phyloP scores from a whole-genome alignment of 1,140 invertebrate genomes.

The Paraescarpia echinospica region DNA sequence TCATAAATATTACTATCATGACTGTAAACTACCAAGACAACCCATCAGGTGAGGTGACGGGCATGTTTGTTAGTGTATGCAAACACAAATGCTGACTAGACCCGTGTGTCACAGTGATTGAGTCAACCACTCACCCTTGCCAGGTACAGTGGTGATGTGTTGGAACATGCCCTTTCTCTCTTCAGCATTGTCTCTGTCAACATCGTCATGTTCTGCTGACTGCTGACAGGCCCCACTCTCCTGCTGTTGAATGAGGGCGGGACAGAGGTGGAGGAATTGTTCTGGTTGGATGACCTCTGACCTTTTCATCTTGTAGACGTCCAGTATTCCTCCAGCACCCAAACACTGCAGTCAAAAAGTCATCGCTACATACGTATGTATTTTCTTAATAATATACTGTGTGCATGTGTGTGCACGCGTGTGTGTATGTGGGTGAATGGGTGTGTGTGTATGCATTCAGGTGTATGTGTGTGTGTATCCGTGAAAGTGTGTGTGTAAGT shows the following conservation, averaged over 20 bases:
- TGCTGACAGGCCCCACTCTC: conserved; percentile 37
- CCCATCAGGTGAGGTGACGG: too few species aligned
- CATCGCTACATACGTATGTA: not conserved
- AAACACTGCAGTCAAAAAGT: conserved; percentile 23
- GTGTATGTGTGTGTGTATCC: not conserved
- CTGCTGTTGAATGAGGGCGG: conserved; percentile 29
- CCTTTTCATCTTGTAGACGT: conserved; percentile 19
- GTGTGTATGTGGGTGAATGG: not conserved
- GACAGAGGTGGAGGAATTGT: conserved; percentile 29
- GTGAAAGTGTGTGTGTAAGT: not conserved
- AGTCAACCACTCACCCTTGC: not conserved
- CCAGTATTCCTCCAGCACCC: conserved; percentile 21
- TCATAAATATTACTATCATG: too few species aligned
- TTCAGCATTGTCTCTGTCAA: not conserved
- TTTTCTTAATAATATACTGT: not conserved
- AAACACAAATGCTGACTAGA: too few species aligned
- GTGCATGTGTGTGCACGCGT: not conserved
- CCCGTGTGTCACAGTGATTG: not conserved
- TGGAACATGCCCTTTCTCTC: not conserved
- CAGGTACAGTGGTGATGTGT: not conserved
- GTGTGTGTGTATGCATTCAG: not conserved
- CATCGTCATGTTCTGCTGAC: not conserved
- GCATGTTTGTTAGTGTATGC: too few species aligned
- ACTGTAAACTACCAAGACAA: too few species aligned
- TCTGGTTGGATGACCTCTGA: conserved; percentile 15